Evolutionary conservation across 1,140 invertebrate genomes (phyloP), one percentile per base, ranked within the genome.

Genomic region (Drosophila sulfurigaster): DNA sequence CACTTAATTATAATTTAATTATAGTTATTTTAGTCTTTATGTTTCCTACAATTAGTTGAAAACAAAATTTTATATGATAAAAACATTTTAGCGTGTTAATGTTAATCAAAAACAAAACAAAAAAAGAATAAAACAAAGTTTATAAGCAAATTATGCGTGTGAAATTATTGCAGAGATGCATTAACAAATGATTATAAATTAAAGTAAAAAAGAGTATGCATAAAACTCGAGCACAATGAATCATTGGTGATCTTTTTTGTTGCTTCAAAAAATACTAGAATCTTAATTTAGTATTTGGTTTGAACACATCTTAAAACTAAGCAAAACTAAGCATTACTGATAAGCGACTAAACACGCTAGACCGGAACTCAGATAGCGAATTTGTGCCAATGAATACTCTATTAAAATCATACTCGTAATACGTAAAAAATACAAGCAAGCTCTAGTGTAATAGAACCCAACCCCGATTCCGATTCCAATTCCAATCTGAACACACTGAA

Each of bases 51-150:
- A 57, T 81, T 81, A 89, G 65, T 75, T 78, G 78, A 69, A 78
- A 82, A 88, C 77, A 63, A 79, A 79, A 87, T 82, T 88, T 79
- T 87, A 82, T 88, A 87, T 79, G 59, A 79, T 75, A 82, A 65
- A 87, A 78, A 77, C 64, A 80, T 70, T 83, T 87, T 88, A 88
- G 80, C 28, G 77, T 88, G 82, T 87, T 87, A 87, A 86, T 87
- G 82, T 86, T 87, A 66, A 83, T 69, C 68, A 69, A 56, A 73
- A 68, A 63, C 20, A 62, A 74, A 74, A 45, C 25, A 60, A 28
- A 74, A 67, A 38, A 70, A 48, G 20, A 88, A 87, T 77, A 82
- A 88, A 86, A 86, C 74, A 59, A 78, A 80, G 69, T 80, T 78
- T 80, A 68, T 78, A 78, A 79, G 73, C 63, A 77, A 67, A 80